Evolutionary conservation across 2,113 vertebrate genomes (phyloP), one percentile per base, ranked within the genome.

Genomic region (Murina feae): DNA sequence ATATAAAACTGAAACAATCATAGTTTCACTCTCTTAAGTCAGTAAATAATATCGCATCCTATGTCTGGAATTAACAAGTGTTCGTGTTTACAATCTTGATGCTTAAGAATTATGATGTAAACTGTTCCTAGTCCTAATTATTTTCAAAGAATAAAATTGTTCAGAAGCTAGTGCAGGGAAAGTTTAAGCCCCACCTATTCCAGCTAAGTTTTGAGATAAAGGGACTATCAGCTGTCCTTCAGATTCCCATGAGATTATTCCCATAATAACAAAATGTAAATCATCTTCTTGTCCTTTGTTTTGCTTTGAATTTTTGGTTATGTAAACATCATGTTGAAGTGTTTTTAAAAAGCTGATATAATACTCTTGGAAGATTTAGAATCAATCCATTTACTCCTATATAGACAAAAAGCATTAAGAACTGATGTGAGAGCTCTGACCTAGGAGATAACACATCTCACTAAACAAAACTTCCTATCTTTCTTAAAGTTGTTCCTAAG

Each of bases 351-450:
- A 44, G 18, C 6, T 3, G 58, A 51, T 44, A 55, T 16, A 42
- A 66, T n/a, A n/a, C n/a, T n/a, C n/a, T n/a, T n/a, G n/a, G 83
- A 44, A 93, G 60, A 91, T 74, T 89, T 39, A 44, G 25, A 91
- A 83, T 30, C 39, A 49, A 21, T 51, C 39, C 18, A 44, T 79
- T 74, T 44, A 55, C 9, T 71, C 53, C 18, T 30, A 44, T 0
- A 74, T n/a, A n/a, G 37, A 78, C 12, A 81, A 65, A 89, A 65
- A 86, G 37, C 79, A 23, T 13, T 95, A 83, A 47, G 53, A 90
- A 63, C 37, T 82, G 21, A 76, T 4, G 17, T 13, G 65, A 92
- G 9, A 68, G 23, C 63, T 42, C 88, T 25, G 42, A 83, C 2
- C 44, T 4, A 37, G 53, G 12, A 95, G 42, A 69, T 32, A 88